These are phyloP conservation scores for Cenopis cana DNA, from an alignment of 2,888 invertebrate genomes.

Conservation along the genomic window DNA sequence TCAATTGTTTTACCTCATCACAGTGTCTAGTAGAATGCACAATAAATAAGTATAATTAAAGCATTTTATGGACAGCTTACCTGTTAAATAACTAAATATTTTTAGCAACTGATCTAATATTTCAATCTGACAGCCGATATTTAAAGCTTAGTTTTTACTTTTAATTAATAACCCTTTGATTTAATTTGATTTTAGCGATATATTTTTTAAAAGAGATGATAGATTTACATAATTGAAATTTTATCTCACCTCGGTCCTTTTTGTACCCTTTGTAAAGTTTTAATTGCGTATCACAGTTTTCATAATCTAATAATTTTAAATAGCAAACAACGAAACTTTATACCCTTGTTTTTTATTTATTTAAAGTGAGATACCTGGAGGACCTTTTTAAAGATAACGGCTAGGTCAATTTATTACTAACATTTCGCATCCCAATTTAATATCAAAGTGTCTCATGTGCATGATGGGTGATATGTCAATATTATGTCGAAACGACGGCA, in stretches of 20 bases:
- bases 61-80: no score
- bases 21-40: no score
- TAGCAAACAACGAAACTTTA: background rate
- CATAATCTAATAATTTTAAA: constrained; percentile 13
- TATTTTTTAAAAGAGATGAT: constrained; percentile 27
- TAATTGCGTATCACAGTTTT: constrained; percentile 37
- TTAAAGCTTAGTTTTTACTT: no score
- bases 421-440: background rate
- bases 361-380: background rate
- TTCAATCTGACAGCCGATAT: no score
- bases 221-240: constrained; percentile 34
- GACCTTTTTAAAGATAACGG: background rate
- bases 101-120: no score
- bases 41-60: no score
- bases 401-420: background rate
- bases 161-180: constrained; percentile 35
- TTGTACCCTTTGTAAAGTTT: constrained; percentile 40
- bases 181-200: constrained; percentile 8
- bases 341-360: background rate
- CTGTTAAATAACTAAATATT: no score
- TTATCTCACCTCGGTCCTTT: constrained; percentile 32
- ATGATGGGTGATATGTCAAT: no score
- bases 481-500: no score
- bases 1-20: no score
- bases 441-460: no score